Conservation (phyloP, 92 coral and sea anemone species). For the Porites lobata region DNA sequence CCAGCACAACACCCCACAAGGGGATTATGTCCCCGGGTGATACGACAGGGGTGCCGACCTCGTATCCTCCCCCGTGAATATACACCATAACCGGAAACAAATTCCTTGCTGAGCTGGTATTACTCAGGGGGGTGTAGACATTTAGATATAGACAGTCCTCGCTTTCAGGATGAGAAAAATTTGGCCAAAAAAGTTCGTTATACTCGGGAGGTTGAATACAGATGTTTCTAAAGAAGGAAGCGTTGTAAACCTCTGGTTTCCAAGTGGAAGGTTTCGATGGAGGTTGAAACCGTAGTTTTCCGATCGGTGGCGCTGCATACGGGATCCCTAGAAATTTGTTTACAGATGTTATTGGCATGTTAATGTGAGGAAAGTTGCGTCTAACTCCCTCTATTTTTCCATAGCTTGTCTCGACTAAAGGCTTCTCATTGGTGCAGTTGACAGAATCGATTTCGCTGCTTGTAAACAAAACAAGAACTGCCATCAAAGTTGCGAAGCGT, state of each 20-base stretch:
- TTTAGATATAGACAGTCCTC: slow-evolving; percentile 87
- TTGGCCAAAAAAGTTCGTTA: slow-evolving; percentile 73
- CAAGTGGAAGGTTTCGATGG: slow-evolving; percentile 66
- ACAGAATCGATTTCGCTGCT: slow-evolving; percentile 1
- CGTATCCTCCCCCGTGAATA: slow-evolving; percentile 93
- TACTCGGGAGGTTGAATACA: slow-evolving; percentile 68
- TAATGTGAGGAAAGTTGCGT: slow-evolving; percentile 49
- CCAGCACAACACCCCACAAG: slow-evolving; percentile 87
- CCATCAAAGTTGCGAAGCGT: slow-evolving; percentile 1
- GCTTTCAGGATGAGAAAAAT: slow-evolving; percentile 67
- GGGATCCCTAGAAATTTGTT: slow-evolving; percentile 89
- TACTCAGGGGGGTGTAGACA: slow-evolving; percentile 67
- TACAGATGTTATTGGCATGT: slow-evolving; percentile 65
- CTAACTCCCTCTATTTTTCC: slow-evolving; percentile 73
- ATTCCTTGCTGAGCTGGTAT: background rate
- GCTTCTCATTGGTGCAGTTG: slow-evolving; percentile 23
- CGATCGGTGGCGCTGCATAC: slow-evolving; percentile 83
- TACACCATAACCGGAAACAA: slow-evolving; percentile 87
- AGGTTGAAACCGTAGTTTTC: slow-evolving; percentile 78
- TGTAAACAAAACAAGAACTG: slow-evolving; percentile 19
- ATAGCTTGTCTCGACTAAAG: slow-evolving; percentile 63
- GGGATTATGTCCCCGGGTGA: slow-evolving; percentile 90
- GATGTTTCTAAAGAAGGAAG: slow-evolving; percentile 68
- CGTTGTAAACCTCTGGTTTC: slow-evolving; percentile 75
- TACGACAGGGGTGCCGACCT: slow-evolving; percentile 83